Conservation (phyloP, 2,888 invertebrate genomes). For the Serripes groenlandicus region DNA sequence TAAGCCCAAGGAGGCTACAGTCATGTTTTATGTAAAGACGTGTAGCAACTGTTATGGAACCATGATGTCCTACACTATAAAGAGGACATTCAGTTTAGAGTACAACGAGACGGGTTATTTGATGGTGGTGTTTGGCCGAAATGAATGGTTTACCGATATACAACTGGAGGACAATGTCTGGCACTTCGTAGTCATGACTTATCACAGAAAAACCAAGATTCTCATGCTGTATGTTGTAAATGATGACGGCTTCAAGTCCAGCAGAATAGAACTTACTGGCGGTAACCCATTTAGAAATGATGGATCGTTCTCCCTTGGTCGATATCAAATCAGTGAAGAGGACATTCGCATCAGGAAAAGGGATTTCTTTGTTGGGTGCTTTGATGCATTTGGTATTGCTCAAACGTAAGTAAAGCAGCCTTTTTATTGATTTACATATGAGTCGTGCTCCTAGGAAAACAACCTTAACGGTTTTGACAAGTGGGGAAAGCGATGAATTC, state of each 20-base stretch:
- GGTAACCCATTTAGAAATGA: constrained; percentile 41
- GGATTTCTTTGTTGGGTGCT: constrained; percentile 55
- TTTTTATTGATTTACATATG: background rate
- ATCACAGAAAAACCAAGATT: constrained; percentile 6
- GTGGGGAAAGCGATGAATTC: too few species aligned
- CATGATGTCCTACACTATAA: constrained; percentile 49
- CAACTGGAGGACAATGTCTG: constrained; percentile 41
- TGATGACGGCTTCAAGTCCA: background rate
- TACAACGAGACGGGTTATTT: constrained; percentile 35
- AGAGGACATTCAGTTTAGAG: constrained; percentile 46
- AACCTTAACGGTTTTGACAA: too few species aligned
- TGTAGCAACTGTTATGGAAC: constrained; percentile 53
- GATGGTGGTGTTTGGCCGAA: constrained; percentile 40
- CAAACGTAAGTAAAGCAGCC: constrained; percentile 24
- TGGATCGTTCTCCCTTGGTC: constrained; percentile 49
- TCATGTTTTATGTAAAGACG: constrained; percentile 55
- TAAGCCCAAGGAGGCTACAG: constrained; percentile 21
- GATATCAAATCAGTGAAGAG: constrained; percentile 50
- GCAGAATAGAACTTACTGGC: background rate
- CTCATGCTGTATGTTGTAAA: background rate
- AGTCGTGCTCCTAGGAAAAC: background rate
- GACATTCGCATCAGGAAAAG: constrained; percentile 39
- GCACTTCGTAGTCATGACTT: constrained; percentile 46
- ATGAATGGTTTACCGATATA: constrained; percentile 29
- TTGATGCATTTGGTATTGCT: constrained; percentile 51